phyloP scores from a whole-genome alignment of 2,113 vertebrate species.

The Caranx ignobilis region DNA sequence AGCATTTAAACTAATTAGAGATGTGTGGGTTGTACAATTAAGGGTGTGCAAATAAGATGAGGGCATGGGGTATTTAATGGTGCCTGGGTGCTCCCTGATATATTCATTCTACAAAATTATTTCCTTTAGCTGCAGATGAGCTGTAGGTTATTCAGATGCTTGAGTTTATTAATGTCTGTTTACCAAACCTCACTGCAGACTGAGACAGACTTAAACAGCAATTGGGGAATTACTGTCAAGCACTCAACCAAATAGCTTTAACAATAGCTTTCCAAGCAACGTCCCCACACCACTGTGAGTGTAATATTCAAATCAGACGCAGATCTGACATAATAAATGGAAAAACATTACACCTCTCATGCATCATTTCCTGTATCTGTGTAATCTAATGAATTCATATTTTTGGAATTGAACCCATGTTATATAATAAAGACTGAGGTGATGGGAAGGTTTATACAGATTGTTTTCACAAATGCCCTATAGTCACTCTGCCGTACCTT shows the following conservation, averaged over 20 bases:
- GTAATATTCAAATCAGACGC: slow-evolving; percentile 32
- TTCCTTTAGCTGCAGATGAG: not conserved
- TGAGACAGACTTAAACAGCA: not conserved
- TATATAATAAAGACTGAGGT: not conserved
- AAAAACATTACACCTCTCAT: not conserved
- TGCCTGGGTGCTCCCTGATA: not conserved
- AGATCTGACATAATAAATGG: not conserved
- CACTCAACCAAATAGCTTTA: not conserved
- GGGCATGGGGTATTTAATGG: slow-evolving; percentile 22
- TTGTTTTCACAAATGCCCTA: not conserved
- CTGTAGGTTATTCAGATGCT: not conserved
- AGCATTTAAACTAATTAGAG: slow-evolving; percentile 60
- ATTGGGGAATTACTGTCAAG: not conserved
- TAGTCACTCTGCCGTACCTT: slow-evolving; percentile 84
- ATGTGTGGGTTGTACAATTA: slow-evolving; percentile 49
- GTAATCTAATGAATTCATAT: not conserved
- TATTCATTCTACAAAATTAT: not conserved
- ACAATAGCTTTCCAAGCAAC: not conserved
- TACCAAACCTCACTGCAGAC: not conserved
- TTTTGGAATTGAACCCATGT: not conserved
- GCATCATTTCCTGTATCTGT: slow-evolving; percentile 4
- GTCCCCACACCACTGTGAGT: not conserved
- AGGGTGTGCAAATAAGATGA: slow-evolving; percentile 41
- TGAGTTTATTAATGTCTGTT: not conserved
- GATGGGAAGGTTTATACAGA: not conserved